A percentile compares a stretch with the other conserved stretches of the same genome.
Conservation (phyloP, 2,113 vertebrate genomes). For the Melanotaenia duboulayi region DNA sequence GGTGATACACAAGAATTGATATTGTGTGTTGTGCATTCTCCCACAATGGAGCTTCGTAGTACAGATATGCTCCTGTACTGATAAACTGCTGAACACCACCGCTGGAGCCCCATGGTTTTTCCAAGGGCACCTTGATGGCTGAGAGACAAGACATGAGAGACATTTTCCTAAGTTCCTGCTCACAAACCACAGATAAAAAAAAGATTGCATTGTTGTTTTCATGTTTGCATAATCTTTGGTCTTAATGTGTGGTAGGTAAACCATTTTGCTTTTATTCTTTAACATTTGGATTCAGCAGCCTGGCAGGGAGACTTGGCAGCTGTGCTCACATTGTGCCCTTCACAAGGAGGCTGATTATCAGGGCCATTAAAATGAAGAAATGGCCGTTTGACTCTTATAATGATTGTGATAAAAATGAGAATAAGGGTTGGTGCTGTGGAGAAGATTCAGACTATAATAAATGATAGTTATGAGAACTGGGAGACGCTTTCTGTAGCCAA, state of each 20-base stretch:
- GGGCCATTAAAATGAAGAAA: slow-evolving; percentile 63
- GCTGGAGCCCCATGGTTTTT: slow-evolving; percentile 5
- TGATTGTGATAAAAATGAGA: slow-evolving; percentile 38
- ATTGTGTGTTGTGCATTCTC: neutral
- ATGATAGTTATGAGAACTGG: slow-evolving; percentile 18
- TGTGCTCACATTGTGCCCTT: slow-evolving; percentile 43
- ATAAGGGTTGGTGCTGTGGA: slow-evolving; percentile 1
- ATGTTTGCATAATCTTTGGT: neutral
- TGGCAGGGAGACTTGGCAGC: slow-evolving; percentile 39
- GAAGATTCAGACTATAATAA: slow-evolving; percentile 20
- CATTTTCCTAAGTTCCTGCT: slow-evolving; percentile 14
- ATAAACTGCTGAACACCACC: slow-evolving; percentile 21
- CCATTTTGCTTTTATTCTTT: slow-evolving; percentile 11
- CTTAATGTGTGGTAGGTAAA: slow-evolving; percentile 31
- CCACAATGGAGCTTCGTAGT: slow-evolving; percentile 3
- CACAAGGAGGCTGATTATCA: slow-evolving; percentile 59
- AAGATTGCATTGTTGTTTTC: neutral
- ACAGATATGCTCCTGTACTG: slow-evolving; percentile 12
- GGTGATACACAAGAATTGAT: neutral
- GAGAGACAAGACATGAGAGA: slow-evolving; percentile 7
- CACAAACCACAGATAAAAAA: slow-evolving; percentile 5
- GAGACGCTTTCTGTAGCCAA: neutral
- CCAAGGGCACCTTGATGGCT: slow-evolving; percentile 58
- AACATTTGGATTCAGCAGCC: slow-evolving; percentile 29
- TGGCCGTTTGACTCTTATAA: slow-evolving; percentile 51